These are phyloP conservation scores for Dysmachus trigonus DNA, from an alignment of 2,888 invertebrate species.

Conservation along the genomic window DNA sequence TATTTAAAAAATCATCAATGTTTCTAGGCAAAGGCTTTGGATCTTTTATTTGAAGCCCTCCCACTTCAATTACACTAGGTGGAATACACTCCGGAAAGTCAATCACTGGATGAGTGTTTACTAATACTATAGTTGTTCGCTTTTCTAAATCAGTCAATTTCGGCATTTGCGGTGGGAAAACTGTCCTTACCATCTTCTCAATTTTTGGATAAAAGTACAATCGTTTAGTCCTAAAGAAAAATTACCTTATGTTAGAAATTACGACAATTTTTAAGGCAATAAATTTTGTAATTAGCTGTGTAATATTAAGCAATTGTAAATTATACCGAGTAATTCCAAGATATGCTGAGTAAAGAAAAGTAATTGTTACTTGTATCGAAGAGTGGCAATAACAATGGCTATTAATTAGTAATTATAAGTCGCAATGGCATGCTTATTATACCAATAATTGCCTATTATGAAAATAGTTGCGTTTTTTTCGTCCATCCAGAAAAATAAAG, in stretches of 20 bases:
- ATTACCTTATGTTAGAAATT: background rate
- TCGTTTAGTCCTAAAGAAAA: conserved; percentile 51
- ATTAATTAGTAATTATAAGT: too few relatives aligned
- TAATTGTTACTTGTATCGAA: too few relatives aligned
- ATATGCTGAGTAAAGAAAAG: too few relatives aligned
- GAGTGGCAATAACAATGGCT: too few relatives aligned
- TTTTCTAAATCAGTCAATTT: conserved; percentile 51
- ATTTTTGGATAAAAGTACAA: conserved; percentile 50
- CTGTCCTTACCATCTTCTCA: conserved; percentile 51
- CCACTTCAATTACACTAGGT: conserved; percentile 60
- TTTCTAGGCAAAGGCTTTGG: conserved; percentile 54
- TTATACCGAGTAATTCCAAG: too few relatives aligned
- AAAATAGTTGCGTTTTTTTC: too few relatives aligned
- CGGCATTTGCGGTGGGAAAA: conserved; percentile 51
- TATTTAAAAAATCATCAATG: conserved; percentile 55
- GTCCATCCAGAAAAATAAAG: too few relatives aligned
- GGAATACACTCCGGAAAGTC: conserved; percentile 58
- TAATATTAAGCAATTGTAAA: too few relatives aligned
- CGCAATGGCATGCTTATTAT: too few relatives aligned
- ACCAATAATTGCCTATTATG: too few relatives aligned
- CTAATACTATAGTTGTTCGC: conserved; percentile 54
- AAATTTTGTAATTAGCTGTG: too few relatives aligned
- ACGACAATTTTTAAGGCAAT: too few relatives aligned
- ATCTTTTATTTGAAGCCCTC: conserved; percentile 59
- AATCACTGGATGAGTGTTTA: conserved; percentile 58